Evolutionary conservation across 2,888 invertebrate genomes (phyloP), one percentile per base, ranked within the genome.

Genomic region (Therioaphis trifolii): DNA sequence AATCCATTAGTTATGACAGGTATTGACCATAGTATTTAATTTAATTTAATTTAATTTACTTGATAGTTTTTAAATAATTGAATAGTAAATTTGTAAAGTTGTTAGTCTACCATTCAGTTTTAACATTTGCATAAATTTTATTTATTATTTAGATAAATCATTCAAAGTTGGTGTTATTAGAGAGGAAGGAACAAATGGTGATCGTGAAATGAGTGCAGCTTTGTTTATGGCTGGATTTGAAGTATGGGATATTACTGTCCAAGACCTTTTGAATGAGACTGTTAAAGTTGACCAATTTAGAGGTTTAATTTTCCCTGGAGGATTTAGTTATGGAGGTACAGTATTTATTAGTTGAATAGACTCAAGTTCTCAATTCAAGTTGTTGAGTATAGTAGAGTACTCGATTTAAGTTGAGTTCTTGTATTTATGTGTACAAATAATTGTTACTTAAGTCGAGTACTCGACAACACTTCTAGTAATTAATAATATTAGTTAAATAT

Each of bases 281-380:
- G 91, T 95, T 2, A 92, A 91, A 2, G 89, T 98, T 52, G 94
- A 96, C 85, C 90, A 91, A 29, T 98, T 98, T 90, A 92, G 93
- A 86, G 98, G 99, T 0, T 88, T 99, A 18, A 93, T 97, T 72
- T 99, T 99, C 89, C 98, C 98, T 0, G 99, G 97, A 68, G 99
- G 99, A n/a, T 99, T 99, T 89, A 98, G 98, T 89, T 99, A 98
- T 89, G 98, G 97, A 66, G 97, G 97, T 94, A n/a, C n/a, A n/a
- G n/a, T n/a, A n/a, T n/a, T n/a, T n/a, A n/a, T n/a, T n/a, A n/a
- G n/a, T n/a, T n/a, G n/a, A n/a, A n/a, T n/a, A n/a, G n/a, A n/a
- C n/a, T n/a, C n/a, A n/a, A n/a, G n/a, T n/a, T n/a, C n/a, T n/a
- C n/a, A n/a, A n/a, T n/a, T n/a, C n/a, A n/a, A n/a, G n/a, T n/a